Evolutionary conservation across 2,888 invertebrate species (phyloP), one percentile per base, ranked within the genome.

Genomic region (Cryptocephalus primarius): DNA sequence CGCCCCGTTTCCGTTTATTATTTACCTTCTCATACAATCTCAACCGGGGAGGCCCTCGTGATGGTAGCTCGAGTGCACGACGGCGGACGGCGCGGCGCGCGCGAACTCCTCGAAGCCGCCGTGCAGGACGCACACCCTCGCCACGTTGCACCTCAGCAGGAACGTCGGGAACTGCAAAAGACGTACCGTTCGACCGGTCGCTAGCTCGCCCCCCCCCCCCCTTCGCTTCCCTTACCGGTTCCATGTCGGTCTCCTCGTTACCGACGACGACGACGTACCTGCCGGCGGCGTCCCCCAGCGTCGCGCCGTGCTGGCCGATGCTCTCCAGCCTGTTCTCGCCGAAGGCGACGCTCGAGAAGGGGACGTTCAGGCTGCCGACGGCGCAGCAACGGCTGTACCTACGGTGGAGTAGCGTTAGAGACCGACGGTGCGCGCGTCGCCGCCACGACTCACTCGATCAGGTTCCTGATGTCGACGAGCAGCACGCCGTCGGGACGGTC

Each of bases 321-420:
- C 82, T 79, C 54, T 87, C 83, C 8, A 88, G 68, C 56, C 85
- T 81, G 43, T 75, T 77, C 51, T 82, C 80, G 0, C 81, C 80
- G 43, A 86, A 73, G 50, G 82, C 81, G 0, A 91, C 83, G 12
- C 85, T 82, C 40, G 85, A 83, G 70, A 87, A 88, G 3, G 94
- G 93, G 62, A 95, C 83, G 71, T 92, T 94, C 44, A 93, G 79
- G 66, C 92, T 91, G 43, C 82, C 82, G 10, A 80, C 79, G 45
- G 94, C 78, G 50, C 85, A 82, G 45, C 86, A 86, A 57, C 88
- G 80, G 12, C 36, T 36, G 36, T 36, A 36, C 36, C 36, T 36
- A 6, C 36, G n/a, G 6, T 6, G 12, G 31, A 44, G 13, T 41
- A 22, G 39, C 33, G 8, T 9, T 10, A n/a, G n/a, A n/a, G n/a